Evolutionary conservation across 2,888 invertebrate species (phyloP).

Genomic region (Drepana falcataria): DNA sequence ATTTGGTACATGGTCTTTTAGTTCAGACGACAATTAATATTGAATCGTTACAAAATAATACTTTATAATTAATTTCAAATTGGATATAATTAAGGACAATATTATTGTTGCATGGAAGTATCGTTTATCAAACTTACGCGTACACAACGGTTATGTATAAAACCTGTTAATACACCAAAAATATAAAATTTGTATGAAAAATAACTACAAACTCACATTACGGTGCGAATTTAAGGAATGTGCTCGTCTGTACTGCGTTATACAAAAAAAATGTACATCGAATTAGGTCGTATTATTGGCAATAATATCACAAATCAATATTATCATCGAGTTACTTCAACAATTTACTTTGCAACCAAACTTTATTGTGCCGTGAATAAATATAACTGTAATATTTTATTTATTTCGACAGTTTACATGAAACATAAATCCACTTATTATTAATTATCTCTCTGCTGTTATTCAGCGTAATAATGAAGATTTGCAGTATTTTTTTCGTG

Average conservation of each 20-base stretch:
- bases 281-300: conserved; percentile 53
- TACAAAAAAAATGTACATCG: conserved; percentile 30
- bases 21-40: conserved; percentile 27
- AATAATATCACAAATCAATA: conserved; percentile 69
- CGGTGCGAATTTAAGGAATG: conserved; percentile 59
- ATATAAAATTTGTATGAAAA: conserved; percentile 64
- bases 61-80: conserved; percentile 54
- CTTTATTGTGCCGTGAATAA: conserved; percentile 5
- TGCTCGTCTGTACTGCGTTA: conserved; percentile 28
- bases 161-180: conserved; percentile 53
- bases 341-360: conserved; percentile 10
- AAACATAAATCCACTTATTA: too few relatives aligned
- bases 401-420: too few relatives aligned
- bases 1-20: too few relatives aligned
- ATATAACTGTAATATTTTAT: too few relatives aligned
- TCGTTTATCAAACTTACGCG: conserved; percentile 29
- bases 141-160: conserved; percentile 36
- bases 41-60: conserved; percentile 61
- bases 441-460: too few relatives aligned
- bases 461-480: background rate
- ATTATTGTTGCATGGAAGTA: conserved; percentile 61
- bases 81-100: conserved; percentile 26
- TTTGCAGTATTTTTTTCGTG: background rate
- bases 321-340: conserved; percentile 38
- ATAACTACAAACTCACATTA: conserved; percentile 60